Base-by-base conservation (phyloP, 2,888 invertebrate genomes). In the Gandaritis pyraliata region DNA sequence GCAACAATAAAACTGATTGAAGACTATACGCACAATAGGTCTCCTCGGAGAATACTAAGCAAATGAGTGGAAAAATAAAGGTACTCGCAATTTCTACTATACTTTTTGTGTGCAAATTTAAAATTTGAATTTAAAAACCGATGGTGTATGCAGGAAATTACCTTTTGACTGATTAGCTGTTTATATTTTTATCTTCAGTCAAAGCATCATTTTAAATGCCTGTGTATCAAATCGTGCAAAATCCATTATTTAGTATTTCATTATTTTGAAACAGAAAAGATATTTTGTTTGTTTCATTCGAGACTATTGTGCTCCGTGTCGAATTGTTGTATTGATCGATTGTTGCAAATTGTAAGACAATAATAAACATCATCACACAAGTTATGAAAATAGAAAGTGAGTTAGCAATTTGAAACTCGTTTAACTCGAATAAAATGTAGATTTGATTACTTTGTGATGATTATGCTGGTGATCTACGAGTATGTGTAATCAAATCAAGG, bases 351-450 rank as follows among this genome's bases (percentile, higher is more conserved):
- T 38, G 29, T 58, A 45, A 45, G 11, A 55, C 7, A 61, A 65
- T 57, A 70, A 63, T 59, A 59, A 66, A 65, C 64, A 60, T 57
- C 50, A 52, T 39, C n/a, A n/a, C n/a, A 59, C 43, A 53, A 47
- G 48, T 61, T 52, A 51, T 59, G 53, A 61, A 33, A 62, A 61
- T 64, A 61, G 70, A 70, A 70, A 70, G 68, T 64, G 47, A 53
- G 55, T 46, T 2, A 43, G 59, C 46, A 47, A 64, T 58, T 59
- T 53, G 36, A 59, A 59, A 59, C 51, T 64, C 59, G 48, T 59
- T 59, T 59, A 59, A 49, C 36, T 29, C n/a, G 51, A 62, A 49
- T 58, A 29, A 58, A 63, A 56, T 52, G 39, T 29, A 50, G 38
- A 36, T 38, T 45, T 53, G 48, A 53, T 62, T 50, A 13, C 43